Base-by-base conservation (phyloP, 2,888 invertebrate species). In the Tachina lurida region DNA sequence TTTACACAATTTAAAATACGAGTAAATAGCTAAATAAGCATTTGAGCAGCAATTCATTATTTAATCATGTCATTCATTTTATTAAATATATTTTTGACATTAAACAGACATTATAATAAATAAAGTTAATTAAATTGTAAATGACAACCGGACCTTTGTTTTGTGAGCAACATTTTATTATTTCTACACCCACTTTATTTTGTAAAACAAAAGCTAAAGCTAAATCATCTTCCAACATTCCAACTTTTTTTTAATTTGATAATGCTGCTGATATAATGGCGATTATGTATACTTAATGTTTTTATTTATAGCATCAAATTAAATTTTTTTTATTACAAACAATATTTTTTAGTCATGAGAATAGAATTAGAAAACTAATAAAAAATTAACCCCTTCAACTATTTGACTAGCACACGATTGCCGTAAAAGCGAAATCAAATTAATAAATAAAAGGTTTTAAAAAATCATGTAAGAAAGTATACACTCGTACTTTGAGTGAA, bases 181-280 rank as follows among this genome's bases (percentile, higher is more conserved):
- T 2, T 71, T 41, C 45, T 45, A 76, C 79, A 76, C 75, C 79
- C 84, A 84, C 79, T 75, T 80, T 15, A 67, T 76, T 56, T 52
- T 70, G 31, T 31, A 31, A 31, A 31, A 31, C 19, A 41, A 39
- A 47, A 41, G 15, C 19, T 49, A 17, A 43, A 56, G n/a, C 49
- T 22, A 49, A 60, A 75, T 39, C 79, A 65, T 75, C 68, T 70
- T n/a, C 10, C 15, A 63, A 45, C 56, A 58, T 65, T 63, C 41
- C n/a, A 68, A 68, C 10, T 41, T 13, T 49, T 41, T 60, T 62
- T 10, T 43, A 47, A 45, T 7, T n/a, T 39, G 49, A 22, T 75
- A 52, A 75, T 74, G 74, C 49, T 19, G 41, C 2, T 52, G 77
- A 67, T 68, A 67, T 68, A 60, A 43, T 52, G 63, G 10, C 19